Evolutionary conservation across 2,113 vertebrate genomes (phyloP), one percentile per base, ranked within the genome.

Genomic region (Symphodus melops): DNA sequence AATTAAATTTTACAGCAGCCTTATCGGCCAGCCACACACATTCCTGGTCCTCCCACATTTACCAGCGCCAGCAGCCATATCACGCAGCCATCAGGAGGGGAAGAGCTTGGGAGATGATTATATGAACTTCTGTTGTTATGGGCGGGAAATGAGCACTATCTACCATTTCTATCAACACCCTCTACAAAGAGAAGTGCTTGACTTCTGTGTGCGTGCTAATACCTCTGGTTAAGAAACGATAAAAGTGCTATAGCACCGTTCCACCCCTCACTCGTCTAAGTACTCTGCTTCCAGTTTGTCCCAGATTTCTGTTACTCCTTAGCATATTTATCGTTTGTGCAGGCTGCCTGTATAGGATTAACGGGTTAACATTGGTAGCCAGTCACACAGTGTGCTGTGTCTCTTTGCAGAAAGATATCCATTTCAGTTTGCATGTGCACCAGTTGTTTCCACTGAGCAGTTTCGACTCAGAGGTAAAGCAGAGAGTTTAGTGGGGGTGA

Each of bases 1-100:
- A 96, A 95, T 96, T 95, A 93, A 92, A 95, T 95, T 94, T 92
- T 88, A 89, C 85, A 92, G 86, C 88, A 75, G 75, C 87, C 91
- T 95, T 95, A 94, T 95, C 85, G 9, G 73, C 70, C 54, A 68
- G 70, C 80, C 86, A 84, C 89, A 91, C 85, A 84, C 82, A 77
- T 83, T 82, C 61, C 66, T 73, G 76, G 75, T 89, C 77, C 86
- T 82, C 79, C 86, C 83, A 88, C 87, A 85, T 89, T 88, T 77
- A 77, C 83, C 65, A 77, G 67, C 19, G 77, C 84, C 62, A 88
- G 68, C 66, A 84, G 88, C 70, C 83, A 72, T 81, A 84, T 89
- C 72, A 73, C 79, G 67, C 39, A 52, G 62, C 73, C 53, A 67
- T 80, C 84, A 87, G 78, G 51, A 79, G 56, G 80, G 81, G 77